Percentiles rank a stretch among this genome's conserved stretches.
These are phyloP conservation scores for Erythrocercus mccallii DNA, from an alignment of 2,113 vertebrate genomes.

Conservation along the genomic window DNA sequence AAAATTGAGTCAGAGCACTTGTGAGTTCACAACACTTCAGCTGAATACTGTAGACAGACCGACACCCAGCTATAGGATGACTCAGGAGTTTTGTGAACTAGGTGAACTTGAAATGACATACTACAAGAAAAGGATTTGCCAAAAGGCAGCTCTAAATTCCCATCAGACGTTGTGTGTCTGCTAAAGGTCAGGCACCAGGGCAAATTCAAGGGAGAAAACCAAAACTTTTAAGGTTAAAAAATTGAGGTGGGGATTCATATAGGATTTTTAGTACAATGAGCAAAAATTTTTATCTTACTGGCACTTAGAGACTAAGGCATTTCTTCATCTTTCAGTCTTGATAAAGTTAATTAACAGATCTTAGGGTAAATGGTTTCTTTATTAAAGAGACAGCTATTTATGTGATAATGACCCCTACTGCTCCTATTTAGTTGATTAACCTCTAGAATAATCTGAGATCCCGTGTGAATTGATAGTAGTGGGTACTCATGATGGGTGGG, in stretches of 20 bases:
- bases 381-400: neutral
- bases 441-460: neutral
- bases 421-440: neutral
- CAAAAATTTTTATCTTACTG: neutral
- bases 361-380: neutral
- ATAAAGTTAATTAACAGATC: constrained; percentile 35
- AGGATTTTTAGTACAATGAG: neutral
- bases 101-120: neutral
- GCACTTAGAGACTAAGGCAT: neutral
- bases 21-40: neutral
- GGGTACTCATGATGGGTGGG: neutral
- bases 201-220: neutral
- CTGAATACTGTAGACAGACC: neutral
- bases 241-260: neutral
- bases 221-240: neutral
- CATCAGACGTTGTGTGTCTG: neutral
- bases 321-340: neutral
- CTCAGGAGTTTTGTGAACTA: neutral
- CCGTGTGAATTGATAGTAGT: neutral
- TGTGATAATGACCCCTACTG: neutral
- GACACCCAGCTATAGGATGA: neutral
- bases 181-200: neutral
- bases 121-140: neutral
- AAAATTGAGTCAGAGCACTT: neutral
- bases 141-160: neutral